Evolutionary conservation across 2,113 vertebrate species (phyloP).

Genomic region (Hassar affinis): DNA sequence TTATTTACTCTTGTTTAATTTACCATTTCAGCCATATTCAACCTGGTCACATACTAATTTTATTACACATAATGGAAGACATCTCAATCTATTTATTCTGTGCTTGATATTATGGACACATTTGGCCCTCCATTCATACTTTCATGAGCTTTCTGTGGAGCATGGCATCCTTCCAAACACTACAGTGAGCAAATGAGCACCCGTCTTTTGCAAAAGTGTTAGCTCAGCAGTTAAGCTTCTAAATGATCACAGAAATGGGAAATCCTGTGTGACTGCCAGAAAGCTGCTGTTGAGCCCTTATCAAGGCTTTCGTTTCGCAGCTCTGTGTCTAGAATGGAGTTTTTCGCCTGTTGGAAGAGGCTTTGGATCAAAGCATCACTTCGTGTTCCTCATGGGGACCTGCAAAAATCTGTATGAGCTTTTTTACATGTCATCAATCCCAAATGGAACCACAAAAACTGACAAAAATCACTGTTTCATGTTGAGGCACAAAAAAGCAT

Average conservation of each 20-base stretch:
- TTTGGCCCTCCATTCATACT: constrained; percentile 14
- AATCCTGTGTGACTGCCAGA: not conserved
- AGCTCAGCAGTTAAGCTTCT: constrained; percentile 25
- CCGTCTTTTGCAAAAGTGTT: constrained; percentile 23
- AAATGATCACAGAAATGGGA: not conserved
- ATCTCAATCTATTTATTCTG: constrained; percentile 3
- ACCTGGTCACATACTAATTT: not conserved
- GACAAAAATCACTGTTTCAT: not conserved
- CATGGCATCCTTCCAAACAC: constrained; percentile 34
- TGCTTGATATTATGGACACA: not conserved
- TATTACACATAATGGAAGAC: not conserved
- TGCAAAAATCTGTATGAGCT: constrained; percentile 23
- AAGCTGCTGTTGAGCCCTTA: not conserved
- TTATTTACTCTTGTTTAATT: not conserved
- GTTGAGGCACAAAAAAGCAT: not conserved
- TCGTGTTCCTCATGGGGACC: constrained; percentile 10
- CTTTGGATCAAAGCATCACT: not conserved
- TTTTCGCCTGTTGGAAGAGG: not conserved
- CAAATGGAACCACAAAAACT: not conserved
- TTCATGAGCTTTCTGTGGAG: constrained; percentile 11
- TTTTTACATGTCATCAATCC: not conserved
- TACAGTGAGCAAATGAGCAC: constrained; percentile 11
- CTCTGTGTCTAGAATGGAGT: not conserved
- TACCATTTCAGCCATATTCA: not conserved
- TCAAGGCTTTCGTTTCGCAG: not conserved